Conservation (phyloP, 92 coral and sea anemone species). For the Parazoanthus darwini region DNA sequence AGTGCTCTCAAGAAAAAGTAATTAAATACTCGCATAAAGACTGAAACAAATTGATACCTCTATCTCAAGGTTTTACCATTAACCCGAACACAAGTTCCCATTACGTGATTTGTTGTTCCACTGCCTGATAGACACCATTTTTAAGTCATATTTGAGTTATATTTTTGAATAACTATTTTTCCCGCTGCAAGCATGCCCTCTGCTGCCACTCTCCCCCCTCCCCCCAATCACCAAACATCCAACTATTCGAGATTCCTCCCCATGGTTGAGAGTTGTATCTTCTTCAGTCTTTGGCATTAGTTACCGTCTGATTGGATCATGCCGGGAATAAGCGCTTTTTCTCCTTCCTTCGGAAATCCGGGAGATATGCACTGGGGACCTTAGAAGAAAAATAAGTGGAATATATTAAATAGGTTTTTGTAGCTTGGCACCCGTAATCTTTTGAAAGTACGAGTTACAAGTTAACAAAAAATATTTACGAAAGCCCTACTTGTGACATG, state of each 20-base stretch:
- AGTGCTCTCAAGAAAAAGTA: too few species aligned
- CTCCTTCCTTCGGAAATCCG: conserved; percentile 85
- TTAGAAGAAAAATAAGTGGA: background rate
- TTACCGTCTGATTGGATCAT: conserved; percentile 83
- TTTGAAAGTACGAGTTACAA: background rate
- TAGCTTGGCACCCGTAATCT: background rate
- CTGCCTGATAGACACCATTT: too few species aligned
- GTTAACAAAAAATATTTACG: background rate
- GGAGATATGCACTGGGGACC: conserved; percentile 93
- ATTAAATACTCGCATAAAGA: too few species aligned
- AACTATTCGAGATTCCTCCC: background rate
- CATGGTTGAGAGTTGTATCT: background rate
- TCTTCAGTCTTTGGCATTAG: too few species aligned
- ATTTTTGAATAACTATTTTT: too few species aligned
- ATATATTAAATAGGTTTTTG: background rate
- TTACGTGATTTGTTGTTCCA: too few species aligned
- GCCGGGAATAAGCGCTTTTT: conserved; percentile 72
- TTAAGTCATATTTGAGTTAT: too few species aligned
- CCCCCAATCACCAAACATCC: background rate
- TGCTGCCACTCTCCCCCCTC: background rate
- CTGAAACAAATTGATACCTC: too few species aligned
- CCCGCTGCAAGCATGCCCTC: background rate
- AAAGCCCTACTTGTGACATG: too few species aligned
- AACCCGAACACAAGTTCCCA: too few species aligned
- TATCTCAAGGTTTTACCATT: too few species aligned